Evolutionary conservation across 2,113 vertebrate genomes (phyloP).

Genomic region (Crocuta crocuta): DNA sequence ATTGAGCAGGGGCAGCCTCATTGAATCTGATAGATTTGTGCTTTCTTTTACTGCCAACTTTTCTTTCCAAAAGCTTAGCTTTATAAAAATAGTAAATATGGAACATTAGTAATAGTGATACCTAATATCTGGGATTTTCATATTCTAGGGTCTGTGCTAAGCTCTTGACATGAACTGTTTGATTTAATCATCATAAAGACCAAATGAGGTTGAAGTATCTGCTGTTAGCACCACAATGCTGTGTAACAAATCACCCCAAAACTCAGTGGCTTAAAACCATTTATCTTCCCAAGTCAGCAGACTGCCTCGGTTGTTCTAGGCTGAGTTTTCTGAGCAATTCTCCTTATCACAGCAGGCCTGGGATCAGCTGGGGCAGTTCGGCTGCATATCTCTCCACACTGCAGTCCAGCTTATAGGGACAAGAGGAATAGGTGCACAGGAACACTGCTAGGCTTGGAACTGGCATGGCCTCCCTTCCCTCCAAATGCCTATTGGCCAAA

Average conservation of each 20-base stretch:
- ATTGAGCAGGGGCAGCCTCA: not conserved
- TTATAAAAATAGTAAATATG: not conserved
- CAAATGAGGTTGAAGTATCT: not conserved
- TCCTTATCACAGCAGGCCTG: not conserved
- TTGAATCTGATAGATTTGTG: not conserved
- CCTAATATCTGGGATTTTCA: not conserved
- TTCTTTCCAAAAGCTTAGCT: not conserved
- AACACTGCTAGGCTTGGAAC: not conserved
- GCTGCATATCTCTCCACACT: not conserved
- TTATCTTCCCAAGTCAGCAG: not conserved
- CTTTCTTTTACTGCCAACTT: conserved; percentile 36
- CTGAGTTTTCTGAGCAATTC: not conserved
- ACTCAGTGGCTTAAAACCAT: not conserved
- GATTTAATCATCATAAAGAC: not conserved
- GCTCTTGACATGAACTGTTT: not conserved
- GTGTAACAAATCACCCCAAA: not conserved
- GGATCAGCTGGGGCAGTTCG: not conserved
- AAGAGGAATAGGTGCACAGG: not conserved
- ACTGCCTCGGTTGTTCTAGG: not conserved
- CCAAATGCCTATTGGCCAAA: not conserved
- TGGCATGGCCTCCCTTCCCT: accelerated
- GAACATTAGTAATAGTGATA: not conserved
- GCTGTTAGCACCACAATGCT: not conserved
- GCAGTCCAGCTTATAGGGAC: not conserved
- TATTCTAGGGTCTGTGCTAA: not conserved